These are phyloP conservation scores for Oreochromis tanganicae DNA, from an alignment of 2,113 vertebrate species.

Conservation along the genomic window DNA sequence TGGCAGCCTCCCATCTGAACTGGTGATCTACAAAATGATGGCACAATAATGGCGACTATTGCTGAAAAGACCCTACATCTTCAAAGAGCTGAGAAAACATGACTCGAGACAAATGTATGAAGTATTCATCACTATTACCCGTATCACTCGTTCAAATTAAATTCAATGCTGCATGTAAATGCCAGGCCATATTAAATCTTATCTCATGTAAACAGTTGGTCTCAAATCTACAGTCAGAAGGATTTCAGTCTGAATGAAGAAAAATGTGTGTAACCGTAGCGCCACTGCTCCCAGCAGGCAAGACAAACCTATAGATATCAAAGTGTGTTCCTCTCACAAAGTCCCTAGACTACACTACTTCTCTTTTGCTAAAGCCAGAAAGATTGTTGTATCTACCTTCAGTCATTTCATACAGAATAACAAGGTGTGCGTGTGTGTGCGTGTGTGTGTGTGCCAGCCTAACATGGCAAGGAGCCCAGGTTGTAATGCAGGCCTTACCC, in stretches of 20 bases:
- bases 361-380: not conserved
- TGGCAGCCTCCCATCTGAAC: not conserved
- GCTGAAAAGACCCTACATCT: not conserved
- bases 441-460: not conserved
- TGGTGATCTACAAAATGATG: not conserved
- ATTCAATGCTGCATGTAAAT: not conserved
- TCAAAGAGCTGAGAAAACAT: not conserved
- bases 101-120: not conserved
- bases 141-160: not conserved
- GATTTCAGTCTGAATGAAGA: not conserved
- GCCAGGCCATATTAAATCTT: not conserved
- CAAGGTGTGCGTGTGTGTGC: not conserved
- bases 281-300: not conserved
- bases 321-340: not conserved
- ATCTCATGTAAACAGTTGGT: not conserved
- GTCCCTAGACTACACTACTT: not conserved
- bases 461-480: slow-evolving; percentile 6
- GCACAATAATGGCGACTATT: not conserved
- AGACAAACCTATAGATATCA: not conserved
- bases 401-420: not conserved
- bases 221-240: not conserved
- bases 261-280: not conserved
- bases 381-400: not conserved
- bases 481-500: slow-evolving; percentile 21
- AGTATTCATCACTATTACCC: not conserved